Percentiles rank a stretch among this genome's conserved stretches.
These are phyloP conservation scores for Pampusana beccarii DNA, from an alignment of 2,113 vertebrate genomes.

Conservation along the genomic window DNA sequence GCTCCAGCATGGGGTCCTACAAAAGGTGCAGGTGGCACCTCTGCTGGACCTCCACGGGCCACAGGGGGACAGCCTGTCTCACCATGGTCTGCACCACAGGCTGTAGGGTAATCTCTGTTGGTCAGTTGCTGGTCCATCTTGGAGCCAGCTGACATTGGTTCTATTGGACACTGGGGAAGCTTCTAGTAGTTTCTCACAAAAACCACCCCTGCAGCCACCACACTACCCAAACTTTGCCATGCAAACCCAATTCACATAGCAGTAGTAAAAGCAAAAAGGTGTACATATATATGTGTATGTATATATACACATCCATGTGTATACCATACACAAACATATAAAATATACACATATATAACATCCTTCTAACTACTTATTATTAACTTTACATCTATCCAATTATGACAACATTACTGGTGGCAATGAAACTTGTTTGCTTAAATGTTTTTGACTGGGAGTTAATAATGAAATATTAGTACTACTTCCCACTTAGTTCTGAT, in stretches of 20 bases:
- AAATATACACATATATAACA: not conserved
- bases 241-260: not conserved
- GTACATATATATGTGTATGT: not conserved
- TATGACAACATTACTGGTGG: not conserved
- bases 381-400: not conserved
- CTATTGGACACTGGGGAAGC: fast-evolving
- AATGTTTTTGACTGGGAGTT: not conserved
- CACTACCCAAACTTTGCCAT: not conserved
- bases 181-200: too few species aligned
- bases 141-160: not conserved
- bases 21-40: too few species aligned
- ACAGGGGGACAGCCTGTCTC: too few species aligned
- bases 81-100: too few species aligned
- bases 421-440: not conserved
- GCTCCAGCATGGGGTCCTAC: too few species aligned
- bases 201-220: too few species aligned
- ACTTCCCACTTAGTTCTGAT: not conserved
- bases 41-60: too few species aligned
- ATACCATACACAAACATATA: not conserved
- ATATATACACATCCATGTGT: not conserved
- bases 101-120: not conserved
- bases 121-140: fast-evolving
- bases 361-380: not conserved
- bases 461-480: not conserved
- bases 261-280: not conserved